Percentiles rank a stretch among this genome's conserved stretches.
Evolutionary conservation across 1,140 invertebrate species (phyloP).

Genomic region (Trachymyrmex cornetzi): DNA sequence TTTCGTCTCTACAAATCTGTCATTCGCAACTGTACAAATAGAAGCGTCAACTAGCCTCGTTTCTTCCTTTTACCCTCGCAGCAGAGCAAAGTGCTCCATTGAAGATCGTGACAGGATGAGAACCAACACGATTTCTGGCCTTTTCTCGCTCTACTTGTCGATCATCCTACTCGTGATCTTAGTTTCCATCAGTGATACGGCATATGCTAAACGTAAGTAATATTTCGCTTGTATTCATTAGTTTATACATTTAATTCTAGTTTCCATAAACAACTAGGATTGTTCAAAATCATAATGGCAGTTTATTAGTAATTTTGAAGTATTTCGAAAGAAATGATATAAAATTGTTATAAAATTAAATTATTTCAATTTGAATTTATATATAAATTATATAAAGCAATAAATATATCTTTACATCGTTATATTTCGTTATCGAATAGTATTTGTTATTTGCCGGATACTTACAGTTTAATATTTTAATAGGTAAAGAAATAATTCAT

Average conservation of each 20-base stretch:
- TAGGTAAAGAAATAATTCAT: background rate
- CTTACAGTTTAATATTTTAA: background rate
- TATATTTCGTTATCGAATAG: background rate
- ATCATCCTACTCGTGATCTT: constrained; percentile 67
- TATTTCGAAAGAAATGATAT: background rate
- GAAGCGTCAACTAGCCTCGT: background rate
- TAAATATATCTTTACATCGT: constrained; percentile 16
- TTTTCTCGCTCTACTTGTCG: constrained; percentile 57
- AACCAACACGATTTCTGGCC: constrained; percentile 64
- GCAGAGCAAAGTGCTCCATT: background rate
- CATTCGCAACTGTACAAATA: background rate
- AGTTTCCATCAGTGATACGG: constrained; percentile 55
- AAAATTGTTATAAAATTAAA: background rate
- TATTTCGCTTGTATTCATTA: background rate
- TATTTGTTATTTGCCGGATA: background rate
- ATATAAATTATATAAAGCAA: background rate
- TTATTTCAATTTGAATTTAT: background rate
- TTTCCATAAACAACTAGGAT: background rate
- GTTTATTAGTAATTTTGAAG: background rate
- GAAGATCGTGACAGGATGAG: constrained; percentile 62
- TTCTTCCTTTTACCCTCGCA: background rate
- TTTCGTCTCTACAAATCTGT: background rate
- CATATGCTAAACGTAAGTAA: constrained; percentile 77
- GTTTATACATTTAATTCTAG: background rate
- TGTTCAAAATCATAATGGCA: background rate